These are phyloP conservation scores for Phortica magna DNA, from an alignment of 2,888 invertebrate genomes.

Conservation along the genomic window DNA sequence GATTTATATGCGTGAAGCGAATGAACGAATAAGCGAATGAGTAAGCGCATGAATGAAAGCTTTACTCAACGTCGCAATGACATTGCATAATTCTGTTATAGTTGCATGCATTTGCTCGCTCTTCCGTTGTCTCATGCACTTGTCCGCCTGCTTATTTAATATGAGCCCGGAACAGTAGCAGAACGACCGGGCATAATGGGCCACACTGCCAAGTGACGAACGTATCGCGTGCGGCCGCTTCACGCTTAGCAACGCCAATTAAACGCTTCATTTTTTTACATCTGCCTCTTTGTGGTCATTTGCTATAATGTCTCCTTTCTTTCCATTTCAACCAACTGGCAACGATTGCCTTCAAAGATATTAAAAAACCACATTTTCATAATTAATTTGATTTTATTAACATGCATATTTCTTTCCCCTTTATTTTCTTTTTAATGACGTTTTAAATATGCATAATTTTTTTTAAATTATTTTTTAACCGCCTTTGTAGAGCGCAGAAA, in stretches of 20 bases:
- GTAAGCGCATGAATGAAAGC: neutral
- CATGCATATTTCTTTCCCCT: neutral
- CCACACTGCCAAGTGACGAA: too few species aligned
- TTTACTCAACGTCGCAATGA: neutral
- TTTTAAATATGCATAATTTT: slow-evolving; percentile 15
- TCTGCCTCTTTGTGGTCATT: neutral
- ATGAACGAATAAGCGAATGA: neutral
- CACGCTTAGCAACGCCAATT: too few species aligned
- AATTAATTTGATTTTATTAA: neutral
- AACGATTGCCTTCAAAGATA: neutral
- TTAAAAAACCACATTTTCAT: neutral
- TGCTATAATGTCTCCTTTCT: neutral
- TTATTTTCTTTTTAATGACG: slow-evolving; percentile 2
- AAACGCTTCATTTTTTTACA: too few species aligned
- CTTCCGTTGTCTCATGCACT: neutral
- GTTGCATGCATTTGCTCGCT: neutral
- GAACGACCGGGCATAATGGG: too few species aligned
- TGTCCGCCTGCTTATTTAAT: too few species aligned
- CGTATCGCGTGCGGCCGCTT: too few species aligned
- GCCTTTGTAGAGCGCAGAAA: neutral
- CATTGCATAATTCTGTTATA: neutral
- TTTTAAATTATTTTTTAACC: neutral
- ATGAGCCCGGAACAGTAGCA: too few species aligned
- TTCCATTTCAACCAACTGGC: neutral
- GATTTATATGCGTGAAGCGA: slow-evolving; percentile 33